Evolutionary conservation across 2,797 vertebrate species (phyloP).

Genomic region (Heteromormyrus szaboi): DNA sequence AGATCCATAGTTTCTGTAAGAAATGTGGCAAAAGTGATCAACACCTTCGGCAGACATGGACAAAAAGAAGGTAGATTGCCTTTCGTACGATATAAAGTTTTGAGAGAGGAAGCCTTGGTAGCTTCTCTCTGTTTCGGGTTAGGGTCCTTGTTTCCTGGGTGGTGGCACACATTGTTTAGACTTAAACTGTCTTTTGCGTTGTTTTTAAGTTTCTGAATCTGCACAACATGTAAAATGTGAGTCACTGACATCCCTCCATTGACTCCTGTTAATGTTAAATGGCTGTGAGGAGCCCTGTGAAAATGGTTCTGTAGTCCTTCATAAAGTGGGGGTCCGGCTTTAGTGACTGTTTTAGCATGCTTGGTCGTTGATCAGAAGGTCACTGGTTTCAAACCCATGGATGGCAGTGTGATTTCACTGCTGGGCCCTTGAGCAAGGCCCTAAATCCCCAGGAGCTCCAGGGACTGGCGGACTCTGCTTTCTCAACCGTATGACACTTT

Average conservation of each 20-base stretch:
- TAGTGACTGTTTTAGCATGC: not conserved
- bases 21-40: slow-evolving; percentile 77
- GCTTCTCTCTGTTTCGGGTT: not conserved
- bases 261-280: not conserved
- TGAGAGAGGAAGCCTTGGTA: not conserved
- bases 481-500: not conserved
- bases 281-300: not conserved
- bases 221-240: not conserved
- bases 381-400: not conserved
- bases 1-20: slow-evolving; percentile 66
- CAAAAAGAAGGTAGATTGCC: slow-evolving; percentile 79
- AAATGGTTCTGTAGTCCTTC: not conserved
- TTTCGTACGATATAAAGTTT: not conserved
- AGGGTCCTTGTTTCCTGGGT: not conserved
- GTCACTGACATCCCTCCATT: not conserved
- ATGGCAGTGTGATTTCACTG: not conserved
- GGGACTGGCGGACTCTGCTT: not conserved
- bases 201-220: not conserved
- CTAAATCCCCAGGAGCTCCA: not conserved
- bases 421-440: not conserved
- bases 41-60: slow-evolving; percentile 76
- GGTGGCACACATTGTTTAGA: not conserved
- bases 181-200: not conserved
- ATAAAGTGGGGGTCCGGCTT: not conserved
- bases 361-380: not conserved